Conservation (phyloP, 2,888 invertebrate genomes). For the Dasysyrphus albostriatus region DNA sequence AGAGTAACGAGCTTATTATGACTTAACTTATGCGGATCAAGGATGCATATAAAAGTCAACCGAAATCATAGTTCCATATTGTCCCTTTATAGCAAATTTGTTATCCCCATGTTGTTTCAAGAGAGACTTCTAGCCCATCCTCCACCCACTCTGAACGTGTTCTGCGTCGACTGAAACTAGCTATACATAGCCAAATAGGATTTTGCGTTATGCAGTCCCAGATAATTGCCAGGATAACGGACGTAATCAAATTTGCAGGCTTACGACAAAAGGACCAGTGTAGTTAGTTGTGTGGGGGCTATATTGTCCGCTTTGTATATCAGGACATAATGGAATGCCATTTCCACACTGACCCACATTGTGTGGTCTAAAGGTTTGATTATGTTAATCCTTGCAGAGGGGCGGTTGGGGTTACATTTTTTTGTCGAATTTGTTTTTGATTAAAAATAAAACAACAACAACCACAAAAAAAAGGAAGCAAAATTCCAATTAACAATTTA, state of each 20-base stretch:
- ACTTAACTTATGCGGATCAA: conserved; percentile 18
- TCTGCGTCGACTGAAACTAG: not conserved
- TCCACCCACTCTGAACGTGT: not conserved
- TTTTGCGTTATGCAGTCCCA: conserved; percentile 31
- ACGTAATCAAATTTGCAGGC: conserved; percentile 49
- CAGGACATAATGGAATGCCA: conserved; percentile 14
- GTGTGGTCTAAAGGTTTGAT: conserved; percentile 30
- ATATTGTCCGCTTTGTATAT: not conserved
- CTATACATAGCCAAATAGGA: conserved; percentile 18
- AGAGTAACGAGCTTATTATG: conserved; percentile 20
- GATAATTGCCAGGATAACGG: conserved; percentile 53
- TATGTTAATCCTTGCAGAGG: conserved; percentile 7
- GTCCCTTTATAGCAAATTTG: not conserved
- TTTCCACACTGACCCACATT: conserved; percentile 29
- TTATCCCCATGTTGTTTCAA: not conserved
- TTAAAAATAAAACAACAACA: conserved; percentile 5
- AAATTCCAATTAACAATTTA: conserved; percentile 28
- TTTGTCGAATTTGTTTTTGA: not conserved
- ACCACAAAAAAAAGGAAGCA: not conserved
- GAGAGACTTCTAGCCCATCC: not conserved
- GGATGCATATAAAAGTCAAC: not conserved
- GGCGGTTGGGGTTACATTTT: not conserved
- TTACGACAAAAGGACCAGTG: conserved; percentile 8
- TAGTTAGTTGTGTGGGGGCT: not conserved
- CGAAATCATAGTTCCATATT: conserved; percentile 15